Conservation (phyloP, 2,888 invertebrate genomes). For the Mayetiola destructor region DNA sequence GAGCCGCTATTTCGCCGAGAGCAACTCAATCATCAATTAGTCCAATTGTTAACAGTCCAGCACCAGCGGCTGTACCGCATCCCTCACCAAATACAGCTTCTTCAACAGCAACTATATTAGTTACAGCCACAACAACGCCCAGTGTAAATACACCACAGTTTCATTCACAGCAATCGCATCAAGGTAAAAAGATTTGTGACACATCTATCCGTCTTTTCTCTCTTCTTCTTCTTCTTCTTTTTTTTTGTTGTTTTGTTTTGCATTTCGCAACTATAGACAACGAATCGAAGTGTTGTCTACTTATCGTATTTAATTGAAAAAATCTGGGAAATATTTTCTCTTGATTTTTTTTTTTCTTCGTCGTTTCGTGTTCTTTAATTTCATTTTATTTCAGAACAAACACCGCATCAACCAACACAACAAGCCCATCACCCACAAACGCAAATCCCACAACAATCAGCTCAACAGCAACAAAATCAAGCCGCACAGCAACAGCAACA, state of each 20-base stretch:
- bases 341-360: no score
- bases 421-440: slow-evolving; percentile 28
- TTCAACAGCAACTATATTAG: slow-evolving; percentile 25
- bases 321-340: no score
- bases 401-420: slow-evolving; percentile 22
- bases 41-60: no score
- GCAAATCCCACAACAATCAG: slow-evolving; percentile 29
- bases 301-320: no score
- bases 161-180: slow-evolving; percentile 29
- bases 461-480: slow-evolving; percentile 32
- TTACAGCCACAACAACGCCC: slow-evolving; percentile 23
- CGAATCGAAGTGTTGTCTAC: no score
- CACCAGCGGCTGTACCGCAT: slow-evolving; percentile 22
- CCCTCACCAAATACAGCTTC: slow-evolving; percentile 22
- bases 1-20: slow-evolving; percentile 20
- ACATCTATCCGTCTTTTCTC: no score
- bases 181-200: no score
- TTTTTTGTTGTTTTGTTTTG: no score
- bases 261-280: no score
- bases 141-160: slow-evolving; percentile 28
- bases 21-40: slow-evolving; percentile 19
- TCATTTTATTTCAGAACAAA: background rate
- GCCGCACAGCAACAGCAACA: slow-evolving; percentile 29
- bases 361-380: no score
- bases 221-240: no score